Evolutionary conservation across 2,797 vertebrate species (phyloP).

Genomic region (Champsocephalus gunnari): DNA sequence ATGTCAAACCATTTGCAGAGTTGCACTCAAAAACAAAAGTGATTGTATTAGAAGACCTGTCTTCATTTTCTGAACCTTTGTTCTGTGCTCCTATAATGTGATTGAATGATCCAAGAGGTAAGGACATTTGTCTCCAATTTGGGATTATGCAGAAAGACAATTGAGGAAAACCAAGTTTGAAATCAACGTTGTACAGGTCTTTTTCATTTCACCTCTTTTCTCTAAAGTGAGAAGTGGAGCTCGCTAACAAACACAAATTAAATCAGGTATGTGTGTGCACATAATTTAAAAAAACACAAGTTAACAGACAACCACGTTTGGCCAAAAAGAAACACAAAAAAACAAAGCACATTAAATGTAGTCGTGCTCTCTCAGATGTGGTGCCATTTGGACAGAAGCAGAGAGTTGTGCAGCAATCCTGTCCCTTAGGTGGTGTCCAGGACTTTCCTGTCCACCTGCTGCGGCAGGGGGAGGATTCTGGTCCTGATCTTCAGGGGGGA

Average conservation of each 20-base stretch:
- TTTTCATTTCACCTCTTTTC: accelerated
- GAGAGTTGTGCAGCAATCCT: neutral
- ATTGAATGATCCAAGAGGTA: neutral
- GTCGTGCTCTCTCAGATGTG: neutral
- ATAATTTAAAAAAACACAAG: neutral
- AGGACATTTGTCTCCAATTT: too few relatives aligned
- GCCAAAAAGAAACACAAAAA: neutral
- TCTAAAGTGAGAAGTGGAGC: neutral
- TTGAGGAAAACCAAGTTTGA: neutral
- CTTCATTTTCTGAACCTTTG: too few relatives aligned
- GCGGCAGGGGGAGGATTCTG: neutral
- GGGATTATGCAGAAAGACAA: neutral
- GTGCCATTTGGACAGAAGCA: neutral
- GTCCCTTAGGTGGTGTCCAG: neutral
- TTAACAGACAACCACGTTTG: neutral
- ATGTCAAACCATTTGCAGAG: too few relatives aligned
- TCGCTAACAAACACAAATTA: neutral
- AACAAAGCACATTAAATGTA: neutral
- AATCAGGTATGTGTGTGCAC: neutral
- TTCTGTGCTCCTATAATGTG: too few relatives aligned
- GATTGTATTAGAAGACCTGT: too few relatives aligned
- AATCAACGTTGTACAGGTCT: neutral
- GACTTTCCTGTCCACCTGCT: neutral
- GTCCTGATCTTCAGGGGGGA: neutral
- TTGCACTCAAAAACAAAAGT: too few relatives aligned